phyloP scores from a whole-genome alignment of 2,888 invertebrate species.

The Thyatira batis region DNA sequence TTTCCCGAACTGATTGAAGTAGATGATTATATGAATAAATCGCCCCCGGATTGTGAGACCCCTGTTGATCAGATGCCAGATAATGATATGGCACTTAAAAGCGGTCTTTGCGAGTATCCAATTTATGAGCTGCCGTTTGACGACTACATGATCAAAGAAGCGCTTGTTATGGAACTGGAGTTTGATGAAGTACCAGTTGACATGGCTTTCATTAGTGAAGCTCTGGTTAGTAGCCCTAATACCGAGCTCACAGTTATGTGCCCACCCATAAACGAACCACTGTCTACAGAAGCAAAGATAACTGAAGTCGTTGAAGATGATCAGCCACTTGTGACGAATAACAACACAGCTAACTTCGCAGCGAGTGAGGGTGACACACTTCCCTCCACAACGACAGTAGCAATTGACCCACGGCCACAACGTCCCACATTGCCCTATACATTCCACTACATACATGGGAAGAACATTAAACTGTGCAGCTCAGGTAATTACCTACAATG shows the following conservation, averaged over 20 bases:
- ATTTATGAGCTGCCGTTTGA: not conserved
- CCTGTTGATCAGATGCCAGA: not conserved
- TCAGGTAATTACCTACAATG: too few relatives aligned
- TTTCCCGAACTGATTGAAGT: too few relatives aligned
- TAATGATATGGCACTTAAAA: not conserved
- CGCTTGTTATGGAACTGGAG: not conserved
- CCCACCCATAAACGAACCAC: not conserved
- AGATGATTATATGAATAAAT: not conserved
- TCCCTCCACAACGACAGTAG: constrained; percentile 6
- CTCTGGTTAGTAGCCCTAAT: not conserved
- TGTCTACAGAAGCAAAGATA: not conserved
- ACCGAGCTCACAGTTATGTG: not conserved
- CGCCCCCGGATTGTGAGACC: not conserved
- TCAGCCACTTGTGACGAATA: not conserved
- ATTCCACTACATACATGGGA: constrained; percentile 91
- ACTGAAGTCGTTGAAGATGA: not conserved
- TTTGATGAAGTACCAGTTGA: not conserved
- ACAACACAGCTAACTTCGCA: not conserved
- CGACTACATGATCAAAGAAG: not conserved
- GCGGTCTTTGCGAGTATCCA: not conserved
- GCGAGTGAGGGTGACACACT: not conserved
- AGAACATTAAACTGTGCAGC: constrained; percentile 87
- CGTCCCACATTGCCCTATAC: constrained; percentile 82
- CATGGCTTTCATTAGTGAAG: not conserved
- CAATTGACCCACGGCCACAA: constrained; percentile 36